Evolutionary conservation across 2,113 vertebrate species (phyloP), one percentile per base, ranked within the genome.

Genomic region (Pseudopodoces humilis): DNA sequence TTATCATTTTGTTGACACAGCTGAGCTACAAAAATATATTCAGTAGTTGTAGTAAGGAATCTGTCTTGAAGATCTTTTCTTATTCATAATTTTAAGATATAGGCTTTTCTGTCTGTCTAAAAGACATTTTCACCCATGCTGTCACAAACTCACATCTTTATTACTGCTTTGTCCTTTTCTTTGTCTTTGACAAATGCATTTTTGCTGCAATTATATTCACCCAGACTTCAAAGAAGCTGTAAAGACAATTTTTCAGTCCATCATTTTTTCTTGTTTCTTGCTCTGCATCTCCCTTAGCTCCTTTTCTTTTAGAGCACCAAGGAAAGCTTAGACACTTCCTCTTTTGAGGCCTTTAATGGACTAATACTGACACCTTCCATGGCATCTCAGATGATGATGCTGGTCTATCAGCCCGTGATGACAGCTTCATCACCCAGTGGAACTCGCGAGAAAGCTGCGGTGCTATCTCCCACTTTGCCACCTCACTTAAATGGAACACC

Each of bases 171-270:
- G 46, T 92, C 82, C 91, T 95, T 95, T 95, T 88, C 86, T 88
- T 92, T 89, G 65, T 69, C 77, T 82, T 92, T 95, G 94, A 93
- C 68, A 92, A 93, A 94, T 92, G 72, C 88, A 25, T 88, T 93
- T 96, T 90, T 83, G 30, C 90, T 95, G 92, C 88, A 92, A 70
- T 95, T 95, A 71, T 67, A 60, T 93, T 94, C 90, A 83, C 27
- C 19, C 11, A 63, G 68, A 59, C 79, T 77, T 71, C 71, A 64
- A 76, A 93, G 74, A 76, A 85, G 78, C 58, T 81, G 60, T 58
- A 90, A 90, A 83, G 68, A 90, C 83, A 13, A 78, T 80, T 95
- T 95, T 93, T 83, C 71, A 81, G 68, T 83, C 86, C 56, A 67
- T 90, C 86, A 83, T 86, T 94, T 96, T 90, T 71, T 62, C 79